Evolutionary conservation across 1,140 invertebrate genomes (phyloP).

Genomic region (Stegodyphus mimosarum): DNA sequence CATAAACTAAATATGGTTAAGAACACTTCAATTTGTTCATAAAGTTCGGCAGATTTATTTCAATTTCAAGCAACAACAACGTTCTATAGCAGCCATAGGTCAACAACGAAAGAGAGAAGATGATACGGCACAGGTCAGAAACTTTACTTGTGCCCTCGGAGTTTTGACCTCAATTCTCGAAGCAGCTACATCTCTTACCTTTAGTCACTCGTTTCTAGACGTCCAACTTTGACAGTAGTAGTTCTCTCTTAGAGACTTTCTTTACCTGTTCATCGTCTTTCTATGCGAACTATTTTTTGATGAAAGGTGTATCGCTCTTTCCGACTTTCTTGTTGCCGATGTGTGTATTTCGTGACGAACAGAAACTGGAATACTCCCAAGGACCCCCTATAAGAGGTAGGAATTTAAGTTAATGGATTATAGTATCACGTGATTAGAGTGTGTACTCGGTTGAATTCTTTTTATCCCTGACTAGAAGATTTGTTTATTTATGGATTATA

Average conservation of each 20-base stretch:
- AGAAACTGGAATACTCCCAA: too few species aligned
- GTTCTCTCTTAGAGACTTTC: conserved; percentile 20
- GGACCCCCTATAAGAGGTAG: too few species aligned
- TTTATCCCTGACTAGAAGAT: too few species aligned
- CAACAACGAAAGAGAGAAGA: conserved; percentile 48
- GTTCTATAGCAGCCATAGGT: conserved; percentile 6
- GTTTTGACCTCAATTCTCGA: conserved; percentile 50
- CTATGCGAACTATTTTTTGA: conserved; percentile 32
- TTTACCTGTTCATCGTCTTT: conserved; percentile 25
- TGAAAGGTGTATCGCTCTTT: not conserved
- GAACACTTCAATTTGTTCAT: too few species aligned
- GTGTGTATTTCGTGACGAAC: too few species aligned
- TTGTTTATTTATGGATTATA: too few species aligned
- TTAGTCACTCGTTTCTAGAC: conserved; percentile 39
- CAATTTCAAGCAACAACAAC: conserved; percentile 15
- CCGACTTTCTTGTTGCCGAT: too few species aligned
- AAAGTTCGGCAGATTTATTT: conserved; percentile 31
- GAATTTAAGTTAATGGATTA: too few species aligned
- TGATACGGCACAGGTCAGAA: conserved; percentile 55
- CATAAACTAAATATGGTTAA: too few species aligned
- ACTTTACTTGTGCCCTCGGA: conserved; percentile 51
- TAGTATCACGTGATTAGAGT: too few species aligned
- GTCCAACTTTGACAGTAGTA: conserved; percentile 53
- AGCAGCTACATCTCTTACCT: conserved; percentile 43
- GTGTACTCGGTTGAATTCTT: too few species aligned